Conservation (phyloP, 2,888 invertebrate genomes). For the Callinectes sapidus region DNA sequence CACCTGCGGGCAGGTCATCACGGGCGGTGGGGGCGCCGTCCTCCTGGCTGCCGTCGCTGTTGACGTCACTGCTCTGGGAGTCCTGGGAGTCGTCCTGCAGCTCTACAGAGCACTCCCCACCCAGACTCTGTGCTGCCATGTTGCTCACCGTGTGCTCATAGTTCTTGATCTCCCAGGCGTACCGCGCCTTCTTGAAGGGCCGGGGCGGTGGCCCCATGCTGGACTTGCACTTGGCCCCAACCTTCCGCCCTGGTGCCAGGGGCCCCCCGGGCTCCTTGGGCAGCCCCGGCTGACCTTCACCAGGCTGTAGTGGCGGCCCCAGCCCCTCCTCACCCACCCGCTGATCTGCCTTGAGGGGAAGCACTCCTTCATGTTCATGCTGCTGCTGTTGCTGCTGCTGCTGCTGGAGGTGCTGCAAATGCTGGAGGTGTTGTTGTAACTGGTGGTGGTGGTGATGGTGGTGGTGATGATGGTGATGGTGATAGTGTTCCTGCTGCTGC, state of each 20-base stretch:
- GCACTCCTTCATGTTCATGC: background rate
- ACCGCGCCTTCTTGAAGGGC: conserved; percentile 72
- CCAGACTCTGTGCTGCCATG: conserved; percentile 67
- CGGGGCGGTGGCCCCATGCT: conserved; percentile 70
- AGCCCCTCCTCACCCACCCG: conserved; percentile 14
- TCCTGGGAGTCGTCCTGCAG: conserved; percentile 58
- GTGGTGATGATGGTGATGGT: conserved; percentile 22
- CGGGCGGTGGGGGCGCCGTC: conserved; percentile 48
- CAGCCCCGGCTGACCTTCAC: conserved; percentile 34
- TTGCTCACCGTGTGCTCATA: conserved; percentile 72
- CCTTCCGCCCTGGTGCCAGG: conserved; percentile 50
- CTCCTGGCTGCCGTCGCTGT: conserved; percentile 68
- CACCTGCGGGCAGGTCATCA: conserved; percentile 44
- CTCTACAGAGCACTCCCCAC: conserved; percentile 57
- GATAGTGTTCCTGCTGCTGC: conserved; percentile 14
- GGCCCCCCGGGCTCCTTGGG: conserved; percentile 64
- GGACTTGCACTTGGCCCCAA: conserved; percentile 57
- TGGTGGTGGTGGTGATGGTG: conserved; percentile 38
- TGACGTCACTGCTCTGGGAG: conserved; percentile 64
- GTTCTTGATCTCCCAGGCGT: conserved; percentile 72
- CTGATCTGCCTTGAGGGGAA: conserved; percentile 24
- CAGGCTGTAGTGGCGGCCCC: conserved; percentile 35
- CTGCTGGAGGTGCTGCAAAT: conserved; percentile 2
- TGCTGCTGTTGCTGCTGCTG: conserved; percentile 42
- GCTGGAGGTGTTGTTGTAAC: background rate